Evolutionary conservation across 2,797 vertebrate genomes (phyloP).

Genomic region (Pteronotus mesoamericanus): DNA sequence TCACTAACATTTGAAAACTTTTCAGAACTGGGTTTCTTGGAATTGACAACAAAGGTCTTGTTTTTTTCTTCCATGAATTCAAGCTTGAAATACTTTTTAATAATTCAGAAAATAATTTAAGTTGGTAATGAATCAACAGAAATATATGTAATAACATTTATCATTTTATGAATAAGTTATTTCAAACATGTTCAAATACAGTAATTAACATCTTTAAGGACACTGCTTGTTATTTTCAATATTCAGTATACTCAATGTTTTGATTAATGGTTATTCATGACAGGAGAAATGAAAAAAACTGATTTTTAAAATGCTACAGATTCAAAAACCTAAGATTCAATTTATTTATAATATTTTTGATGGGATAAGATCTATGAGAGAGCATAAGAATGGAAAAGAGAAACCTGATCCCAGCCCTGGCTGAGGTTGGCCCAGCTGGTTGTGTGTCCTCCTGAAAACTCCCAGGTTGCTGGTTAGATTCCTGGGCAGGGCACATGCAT

Average conservation of each 20-base stretch:
- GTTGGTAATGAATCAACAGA: neutral
- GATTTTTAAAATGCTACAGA: neutral
- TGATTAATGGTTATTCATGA: neutral
- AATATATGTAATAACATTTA: neutral
- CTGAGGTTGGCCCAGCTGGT: neutral
- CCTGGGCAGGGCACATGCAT: no score
- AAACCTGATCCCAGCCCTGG: neutral
- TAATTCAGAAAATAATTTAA: constrained; percentile 59
- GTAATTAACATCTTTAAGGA: constrained; percentile 29
- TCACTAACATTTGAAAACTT: constrained; percentile 63
- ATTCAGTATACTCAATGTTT: neutral
- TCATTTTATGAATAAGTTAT: constrained; percentile 7
- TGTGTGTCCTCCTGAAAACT: neutral
- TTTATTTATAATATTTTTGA: neutral
- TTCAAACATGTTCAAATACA: constrained; percentile 27
- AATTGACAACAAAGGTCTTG: constrained; percentile 53
- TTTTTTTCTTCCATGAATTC: constrained; percentile 59
- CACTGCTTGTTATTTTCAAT: neutral
- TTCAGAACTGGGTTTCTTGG: constrained; percentile 63
- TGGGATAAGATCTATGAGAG: neutral
- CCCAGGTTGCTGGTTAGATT: no score
- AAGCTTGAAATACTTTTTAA: constrained; percentile 59
- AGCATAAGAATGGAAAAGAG: neutral
- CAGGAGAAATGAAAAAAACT: constrained; percentile 28
- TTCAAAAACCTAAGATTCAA: neutral